These are phyloP conservation scores for Willisornis vidua DNA, from an alignment of 2,113 vertebrate genomes.

Conservation along the genomic window DNA sequence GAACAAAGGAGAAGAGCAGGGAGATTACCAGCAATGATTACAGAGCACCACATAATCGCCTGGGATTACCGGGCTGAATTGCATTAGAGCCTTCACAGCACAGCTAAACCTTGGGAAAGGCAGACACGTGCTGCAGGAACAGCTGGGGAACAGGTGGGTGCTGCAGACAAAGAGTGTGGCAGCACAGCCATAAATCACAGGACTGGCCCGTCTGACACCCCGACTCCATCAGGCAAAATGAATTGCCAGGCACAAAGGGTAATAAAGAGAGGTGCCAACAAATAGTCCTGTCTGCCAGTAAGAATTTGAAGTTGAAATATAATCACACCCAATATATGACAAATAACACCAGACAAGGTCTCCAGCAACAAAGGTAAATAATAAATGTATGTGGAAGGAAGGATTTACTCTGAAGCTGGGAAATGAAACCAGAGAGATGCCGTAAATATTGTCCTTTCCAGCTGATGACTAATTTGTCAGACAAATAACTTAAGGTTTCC, in stretches of 20 bases:
- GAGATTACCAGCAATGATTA: background rate
- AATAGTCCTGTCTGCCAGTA: conserved; percentile 8
- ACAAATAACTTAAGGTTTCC: background rate
- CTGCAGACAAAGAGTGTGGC: background rate
- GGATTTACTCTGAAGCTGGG: background rate
- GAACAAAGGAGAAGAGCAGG: background rate
- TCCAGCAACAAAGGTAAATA: conserved; percentile 19
- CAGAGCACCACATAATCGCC: background rate
- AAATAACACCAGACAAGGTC: conserved; percentile 16
- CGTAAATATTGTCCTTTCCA: background rate
- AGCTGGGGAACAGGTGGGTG: conserved; percentile 35
- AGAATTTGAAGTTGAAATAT: conserved; percentile 50
- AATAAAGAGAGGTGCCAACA: conserved; percentile 52
- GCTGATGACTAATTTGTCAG: background rate
- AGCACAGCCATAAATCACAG: conserved; percentile 40
- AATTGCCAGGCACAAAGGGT: conserved; percentile 3
- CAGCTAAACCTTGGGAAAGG: background rate
- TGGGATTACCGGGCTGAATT: background rate
- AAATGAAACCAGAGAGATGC: background rate
- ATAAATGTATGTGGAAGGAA: background rate
- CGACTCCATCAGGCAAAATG: conserved; percentile 16
- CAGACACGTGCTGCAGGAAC: background rate
- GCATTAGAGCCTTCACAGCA: background rate
- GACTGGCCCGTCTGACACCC: background rate
- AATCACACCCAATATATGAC: conserved; percentile 30